Conservation (phyloP, 2,113 vertebrate genomes). For the Heptranchias perlo region DNA sequence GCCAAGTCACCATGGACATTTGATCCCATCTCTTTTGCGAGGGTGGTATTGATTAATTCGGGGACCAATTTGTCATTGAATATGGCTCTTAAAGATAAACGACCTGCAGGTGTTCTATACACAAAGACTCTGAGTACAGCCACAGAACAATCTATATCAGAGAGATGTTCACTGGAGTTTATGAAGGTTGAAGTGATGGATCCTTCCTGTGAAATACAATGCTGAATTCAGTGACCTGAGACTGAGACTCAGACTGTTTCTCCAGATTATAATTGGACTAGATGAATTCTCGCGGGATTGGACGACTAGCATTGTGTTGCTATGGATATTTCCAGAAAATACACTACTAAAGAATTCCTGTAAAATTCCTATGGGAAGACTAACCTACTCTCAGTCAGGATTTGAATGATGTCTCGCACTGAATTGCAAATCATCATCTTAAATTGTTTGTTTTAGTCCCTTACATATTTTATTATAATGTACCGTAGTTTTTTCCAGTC, state of each 20-base stretch:
- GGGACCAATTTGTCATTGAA: not conserved
- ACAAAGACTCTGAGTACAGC: not conserved
- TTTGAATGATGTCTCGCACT: not conserved
- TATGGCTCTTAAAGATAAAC: not conserved
- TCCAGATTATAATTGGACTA: not conserved
- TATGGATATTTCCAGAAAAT: slow-evolving; percentile 12
- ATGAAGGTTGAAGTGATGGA: not conserved
- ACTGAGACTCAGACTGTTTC: not conserved
- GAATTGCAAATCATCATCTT: not conserved
- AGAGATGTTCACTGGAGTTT: not conserved
- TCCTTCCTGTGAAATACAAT: not conserved
- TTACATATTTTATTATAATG: not conserved
- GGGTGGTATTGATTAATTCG: not conserved
- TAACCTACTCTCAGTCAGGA: not conserved
- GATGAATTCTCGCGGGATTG: not conserved
- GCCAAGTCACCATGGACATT: not conserved
- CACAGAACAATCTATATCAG: not conserved
- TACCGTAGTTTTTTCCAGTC: not conserved
- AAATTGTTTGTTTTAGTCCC: not conserved
- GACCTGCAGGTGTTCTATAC: not conserved
- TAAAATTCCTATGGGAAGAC: not conserved
- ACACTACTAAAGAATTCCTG: not conserved
- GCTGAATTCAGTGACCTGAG: not conserved
- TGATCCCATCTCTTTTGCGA: not conserved
- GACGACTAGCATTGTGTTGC: not conserved